phyloP scores from a whole-genome alignment of 1,140 invertebrate genomes.

The Solen grandis region DNA sequence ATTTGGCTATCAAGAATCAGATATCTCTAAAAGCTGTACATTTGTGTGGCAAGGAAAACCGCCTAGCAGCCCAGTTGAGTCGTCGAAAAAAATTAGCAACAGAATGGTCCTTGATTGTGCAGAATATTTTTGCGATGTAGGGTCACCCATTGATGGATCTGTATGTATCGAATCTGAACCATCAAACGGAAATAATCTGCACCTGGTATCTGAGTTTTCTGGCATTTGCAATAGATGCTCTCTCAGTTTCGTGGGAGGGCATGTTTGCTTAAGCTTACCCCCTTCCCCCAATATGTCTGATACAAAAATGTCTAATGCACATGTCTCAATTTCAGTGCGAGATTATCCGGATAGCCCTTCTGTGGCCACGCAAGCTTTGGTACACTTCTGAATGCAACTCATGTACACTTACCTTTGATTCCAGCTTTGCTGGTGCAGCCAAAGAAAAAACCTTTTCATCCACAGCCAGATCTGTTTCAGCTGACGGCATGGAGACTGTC shows the following conservation, averaged over 20 bases:
- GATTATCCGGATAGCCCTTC: no score
- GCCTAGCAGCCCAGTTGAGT: conserved; percentile 9
- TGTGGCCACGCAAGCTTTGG: background rate
- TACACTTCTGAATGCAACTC: no score
- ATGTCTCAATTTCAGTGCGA: no score
- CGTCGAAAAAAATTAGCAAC: conserved; percentile 4
- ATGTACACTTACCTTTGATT: background rate
- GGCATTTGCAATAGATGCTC: conserved; percentile 53
- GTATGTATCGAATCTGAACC: background rate
- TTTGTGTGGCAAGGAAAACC: no score
- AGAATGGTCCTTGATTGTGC: conserved; percentile 18
- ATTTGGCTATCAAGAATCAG: no score
- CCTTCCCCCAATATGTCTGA: conserved; percentile 25
- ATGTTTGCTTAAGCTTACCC: conserved; percentile 30
- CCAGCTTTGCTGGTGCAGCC: background rate
- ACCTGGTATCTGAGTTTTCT: conserved; percentile 1
- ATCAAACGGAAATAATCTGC: conserved; percentile 16
- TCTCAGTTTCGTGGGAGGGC: no score
- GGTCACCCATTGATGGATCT: conserved; percentile 31
- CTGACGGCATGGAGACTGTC: no score
- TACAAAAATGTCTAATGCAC: background rate
- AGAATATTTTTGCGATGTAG: no score
- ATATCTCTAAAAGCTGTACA: no score
- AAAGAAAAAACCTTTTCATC: background rate
- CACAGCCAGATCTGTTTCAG: no score